Base-by-base conservation (phyloP, 2,888 invertebrate genomes). In the Leptarthrus brevirostris region DNA sequence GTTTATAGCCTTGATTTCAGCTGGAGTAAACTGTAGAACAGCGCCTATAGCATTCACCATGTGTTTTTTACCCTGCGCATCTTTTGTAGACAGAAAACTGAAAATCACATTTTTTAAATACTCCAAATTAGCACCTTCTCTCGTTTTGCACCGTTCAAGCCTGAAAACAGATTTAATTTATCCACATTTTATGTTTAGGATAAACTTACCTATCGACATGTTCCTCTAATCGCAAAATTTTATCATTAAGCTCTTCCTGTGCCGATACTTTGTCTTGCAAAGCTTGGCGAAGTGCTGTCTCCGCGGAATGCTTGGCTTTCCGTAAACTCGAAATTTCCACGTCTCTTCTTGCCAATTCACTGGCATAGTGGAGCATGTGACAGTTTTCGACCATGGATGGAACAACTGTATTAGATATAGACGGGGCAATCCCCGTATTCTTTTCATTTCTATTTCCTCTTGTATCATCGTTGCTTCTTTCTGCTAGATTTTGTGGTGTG, bases 1-100 rank as follows among this genome's bases (percentile, higher is more conserved):
- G 71, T 82, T 83, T 20, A 85, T 84, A 3, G 79, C 80, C 73
- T 88, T 89, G 80, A 89, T 89, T 83, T 96, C 96, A 12, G 86
- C 84, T 0, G 87, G 85, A 72, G 93, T 94, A 82, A 96, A 94
- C 82, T 93, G 92, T 3, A 96, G 85, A 0, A 95, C 93, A 1
- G 94, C 92, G 0, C 93, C 91, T 73, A 96, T 95, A 0, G 96
- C 96, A 84, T 95, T 96, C 16, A 96, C 83, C 93, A 96, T 96
- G 81, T 94, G 94, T 34, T 88, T 88, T 74, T 91, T 89, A 0
- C 91, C 92, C 1, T 88, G 88, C 34, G 87, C 83, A 82, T 93
- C 93, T 0, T 87, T 87, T 1, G 92, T 91, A 74, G 91, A 87
- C 34, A 96, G 86, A 81, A 91, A 96, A 76, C 93, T 92, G 70